Evolutionary conservation across 2,888 invertebrate genomes (phyloP), one percentile per base, ranked within the genome.

Genomic region (Thereva unica): DNA sequence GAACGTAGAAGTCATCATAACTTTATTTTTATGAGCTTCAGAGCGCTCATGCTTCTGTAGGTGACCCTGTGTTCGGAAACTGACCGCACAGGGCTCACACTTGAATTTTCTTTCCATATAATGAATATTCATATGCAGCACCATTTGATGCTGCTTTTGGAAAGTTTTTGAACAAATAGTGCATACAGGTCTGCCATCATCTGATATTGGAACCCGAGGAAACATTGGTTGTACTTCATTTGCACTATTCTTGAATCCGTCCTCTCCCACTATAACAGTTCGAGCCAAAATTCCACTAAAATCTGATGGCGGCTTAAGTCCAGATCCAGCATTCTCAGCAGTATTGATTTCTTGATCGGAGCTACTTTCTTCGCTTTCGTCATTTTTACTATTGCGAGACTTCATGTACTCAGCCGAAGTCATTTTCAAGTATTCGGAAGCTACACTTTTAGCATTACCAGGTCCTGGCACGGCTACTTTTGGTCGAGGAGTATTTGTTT

Each of bases 51-150:
- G 97, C 81, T 96, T 96, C 77, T 95, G 93, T 66, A 97, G 84
- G 78, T 95, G 95, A 1, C 95, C 95, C 82, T 93, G 87, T 47
- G 94, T 90, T 75, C 93, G 85, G 78, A 97, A 97, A 74, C 94
- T 93, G 37, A 95, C 90, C 44, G 91, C 91, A 81, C 97, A 97
- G 3, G 93, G 89, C 74, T 94, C 92, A 80, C 97, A 97, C 72
- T 93, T 87, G 78, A 91, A 95, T 61, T 93, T 94, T 70, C 95
- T 85, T 79, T 96, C 96, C 84, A 97, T 89, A 76, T 94, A 95
- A 82, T 97, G 97, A 72, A 96, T 95, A 80, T 97, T 96, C 80
- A 95, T 91, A 82, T 97, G 97, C 70, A 97, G 84, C 71, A 90
- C 86, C 70, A 97, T 83, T 77, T 96, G 95, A 69, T 93, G 93